These are phyloP conservation scores for Lasioglossum baleicum DNA, from an alignment of 1,140 invertebrate genomes.

Conservation along the genomic window DNA sequence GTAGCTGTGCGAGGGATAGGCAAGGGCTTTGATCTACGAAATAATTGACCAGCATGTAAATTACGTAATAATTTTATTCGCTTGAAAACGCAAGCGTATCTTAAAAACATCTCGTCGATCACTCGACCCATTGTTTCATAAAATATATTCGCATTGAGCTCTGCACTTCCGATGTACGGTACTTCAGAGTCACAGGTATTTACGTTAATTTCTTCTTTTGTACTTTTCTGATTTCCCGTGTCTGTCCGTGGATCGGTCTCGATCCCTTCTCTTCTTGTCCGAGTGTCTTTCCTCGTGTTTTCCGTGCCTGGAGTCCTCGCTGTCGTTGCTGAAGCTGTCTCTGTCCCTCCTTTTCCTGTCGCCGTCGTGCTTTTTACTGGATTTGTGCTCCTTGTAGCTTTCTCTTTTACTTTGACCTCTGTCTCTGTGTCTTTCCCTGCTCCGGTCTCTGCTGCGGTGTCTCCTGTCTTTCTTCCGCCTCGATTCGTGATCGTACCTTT, in stretches of 20 bases:
- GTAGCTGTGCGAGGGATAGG: no score
- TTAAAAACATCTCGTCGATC: background rate
- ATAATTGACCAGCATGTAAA: background rate
- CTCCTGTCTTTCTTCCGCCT: slow-evolving; percentile 24
- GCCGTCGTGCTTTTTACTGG: slow-evolving; percentile 33
- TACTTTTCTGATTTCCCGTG: slow-evolving; percentile 14
- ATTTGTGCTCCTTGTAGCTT: slow-evolving; percentile 26
- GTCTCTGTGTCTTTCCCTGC: slow-evolving; percentile 62
- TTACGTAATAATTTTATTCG: slow-evolving; percentile 16
- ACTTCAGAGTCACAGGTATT: background rate
- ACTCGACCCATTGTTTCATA: slow-evolving; percentile 9
- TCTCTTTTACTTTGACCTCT: slow-evolving; percentile 49
- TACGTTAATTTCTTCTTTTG: slow-evolving; percentile 29
- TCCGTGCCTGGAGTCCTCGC: slow-evolving; percentile 4
- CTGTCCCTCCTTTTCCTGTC: slow-evolving; percentile 29
- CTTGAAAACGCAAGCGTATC: background rate
- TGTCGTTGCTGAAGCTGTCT: slow-evolving; percentile 15
- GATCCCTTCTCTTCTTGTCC: slow-evolving; percentile 35
- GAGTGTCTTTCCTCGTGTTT: slow-evolving; percentile 17
- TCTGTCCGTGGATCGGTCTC: slow-evolving; percentile 45
- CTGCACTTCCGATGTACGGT: background rate
- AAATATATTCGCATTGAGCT: slow-evolving; percentile 14
- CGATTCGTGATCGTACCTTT: slow-evolving; percentile 5
- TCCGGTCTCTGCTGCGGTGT: slow-evolving; percentile 42
- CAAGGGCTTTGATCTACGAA: background rate